Evolutionary conservation across 2,888 invertebrate genomes (phyloP), one percentile per base, ranked within the genome.

Genomic region (Phytoseiulus persimilis): DNA sequence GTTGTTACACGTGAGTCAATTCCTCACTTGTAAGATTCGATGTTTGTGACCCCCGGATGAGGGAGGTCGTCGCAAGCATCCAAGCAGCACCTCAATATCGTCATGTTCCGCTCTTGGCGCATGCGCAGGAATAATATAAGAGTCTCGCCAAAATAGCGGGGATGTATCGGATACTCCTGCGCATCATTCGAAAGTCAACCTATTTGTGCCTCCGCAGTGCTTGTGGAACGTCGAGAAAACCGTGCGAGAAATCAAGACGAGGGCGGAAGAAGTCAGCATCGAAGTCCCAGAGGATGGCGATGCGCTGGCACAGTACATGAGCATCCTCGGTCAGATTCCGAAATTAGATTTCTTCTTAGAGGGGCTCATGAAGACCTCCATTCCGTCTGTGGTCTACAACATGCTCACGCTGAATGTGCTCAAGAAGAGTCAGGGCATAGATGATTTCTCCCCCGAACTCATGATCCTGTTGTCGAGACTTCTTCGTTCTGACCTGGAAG

Each of bases 391-490:
- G 1, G 9, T 87, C n/a, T 87, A 39, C 28, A 87, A 87, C 45
- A 32, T 33, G 87, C 3, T 87, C n/a, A 14, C 31, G 5, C 31
- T 87, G 45, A 33, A 87, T 31, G 5, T 87, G 28, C n/a, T 87
- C n/a, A 87, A 87, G 23, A 87, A 32, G 0, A 87, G 87, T 33
- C 87, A 87, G 33, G 87, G 87, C 87, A n/a, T 39, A n/a, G 28
- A 32, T 1, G 87, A 87, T 5, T 33, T 33, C 28, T 39, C 9
- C 28, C 39, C 87, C 14, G 87, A 87, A 32, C n/a, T 45, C 5
- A 87, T 87, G 87, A 45, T 32, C n/a, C 87, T 87, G 0, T 32
- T 87, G 18, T 87, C 87, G 14, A 87, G 33, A 32, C 87, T 87
- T 5, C 87, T 87, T n/a, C 87, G 87, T 1, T 87, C 87, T 11